Conservation (phyloP, 2,113 vertebrate genomes). For the Apodemus speciosus region DNA sequence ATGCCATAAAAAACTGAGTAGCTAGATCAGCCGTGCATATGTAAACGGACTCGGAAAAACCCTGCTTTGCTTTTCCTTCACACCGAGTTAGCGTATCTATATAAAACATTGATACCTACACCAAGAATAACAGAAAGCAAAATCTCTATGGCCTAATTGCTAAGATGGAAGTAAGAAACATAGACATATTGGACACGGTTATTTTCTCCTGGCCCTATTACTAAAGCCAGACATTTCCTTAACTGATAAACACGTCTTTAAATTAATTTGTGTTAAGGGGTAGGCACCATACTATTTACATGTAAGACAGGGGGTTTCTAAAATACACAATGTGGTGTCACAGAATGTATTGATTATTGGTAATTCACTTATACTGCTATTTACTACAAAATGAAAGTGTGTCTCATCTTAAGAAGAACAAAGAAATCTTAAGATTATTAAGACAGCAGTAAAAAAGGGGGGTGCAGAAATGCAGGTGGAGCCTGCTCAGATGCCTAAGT, state of each 20-base stretch:
- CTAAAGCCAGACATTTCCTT: conserved; percentile 56
- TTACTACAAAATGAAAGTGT: conserved; percentile 44
- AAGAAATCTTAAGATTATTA: background rate
- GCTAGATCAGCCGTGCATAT: conserved; percentile 80
- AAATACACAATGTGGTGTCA: conserved; percentile 33
- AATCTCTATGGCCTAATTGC: conserved; percentile 79
- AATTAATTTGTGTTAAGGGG: conserved; percentile 32
- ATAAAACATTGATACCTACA: conserved; percentile 78
- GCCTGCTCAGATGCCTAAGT: accelerated
- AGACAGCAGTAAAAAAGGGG: background rate
- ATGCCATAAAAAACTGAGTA: conserved; percentile 30
- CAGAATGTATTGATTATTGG: conserved; percentile 36
- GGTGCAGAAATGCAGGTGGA: background rate
- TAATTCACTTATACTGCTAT: conserved; percentile 1
- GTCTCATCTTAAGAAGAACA: conserved; percentile 1
- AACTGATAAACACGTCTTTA: conserved; percentile 63
- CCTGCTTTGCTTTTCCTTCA: conserved; percentile 78
- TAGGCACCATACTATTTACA: background rate
- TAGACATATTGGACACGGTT: conserved; percentile 57
- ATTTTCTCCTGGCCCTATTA: conserved; percentile 60
- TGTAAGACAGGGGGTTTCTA: background rate
- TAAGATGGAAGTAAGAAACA: conserved; percentile 75
- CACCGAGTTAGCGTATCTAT: conserved; percentile 65
- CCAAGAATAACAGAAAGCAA: conserved; percentile 72
- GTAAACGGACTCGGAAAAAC: conserved; percentile 80